These are phyloP conservation scores for Mormoops blainvillei DNA, from an alignment of 2,113 vertebrate genomes.

Conservation along the genomic window DNA sequence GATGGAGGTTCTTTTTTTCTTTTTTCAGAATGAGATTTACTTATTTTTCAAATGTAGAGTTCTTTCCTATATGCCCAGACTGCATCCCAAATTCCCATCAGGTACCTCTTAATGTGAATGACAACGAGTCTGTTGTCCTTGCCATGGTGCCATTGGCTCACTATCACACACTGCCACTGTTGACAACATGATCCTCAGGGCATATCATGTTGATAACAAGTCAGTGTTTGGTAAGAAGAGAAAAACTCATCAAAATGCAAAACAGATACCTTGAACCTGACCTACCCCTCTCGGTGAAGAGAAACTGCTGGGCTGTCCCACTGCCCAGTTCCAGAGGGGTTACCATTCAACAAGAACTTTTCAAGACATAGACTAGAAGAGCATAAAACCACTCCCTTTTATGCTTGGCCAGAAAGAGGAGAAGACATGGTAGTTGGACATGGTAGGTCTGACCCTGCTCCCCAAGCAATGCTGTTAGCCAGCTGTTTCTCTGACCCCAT, in stretches of 20 bases:
- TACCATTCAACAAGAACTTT: not conserved
- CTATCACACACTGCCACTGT: not conserved
- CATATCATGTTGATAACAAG: not conserved
- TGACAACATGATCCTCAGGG: not conserved
- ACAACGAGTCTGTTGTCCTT: not conserved
- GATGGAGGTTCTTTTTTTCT: not conserved
- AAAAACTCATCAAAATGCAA: not conserved
- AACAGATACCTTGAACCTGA: not conserved
- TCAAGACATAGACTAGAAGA: not conserved
- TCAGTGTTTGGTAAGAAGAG: not conserved
- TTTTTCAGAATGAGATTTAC: not conserved
- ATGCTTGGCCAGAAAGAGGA: not conserved
- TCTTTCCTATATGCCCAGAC: not conserved
- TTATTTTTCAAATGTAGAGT: not conserved
- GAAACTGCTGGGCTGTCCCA: not conserved
- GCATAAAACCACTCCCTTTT: not conserved
- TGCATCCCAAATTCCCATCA: not conserved
- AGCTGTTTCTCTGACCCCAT: not conserved
- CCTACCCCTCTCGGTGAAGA: not conserved
- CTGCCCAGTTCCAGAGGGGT: not conserved
- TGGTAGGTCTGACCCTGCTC: not conserved
- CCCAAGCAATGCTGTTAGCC: not conserved
- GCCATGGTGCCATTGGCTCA: not conserved
- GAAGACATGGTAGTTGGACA: not conserved
- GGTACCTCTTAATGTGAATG: not conserved